Base-by-base conservation (phyloP, 64 coral and sea anemone genomes). In the Stichodactyla helianthus region DNA sequence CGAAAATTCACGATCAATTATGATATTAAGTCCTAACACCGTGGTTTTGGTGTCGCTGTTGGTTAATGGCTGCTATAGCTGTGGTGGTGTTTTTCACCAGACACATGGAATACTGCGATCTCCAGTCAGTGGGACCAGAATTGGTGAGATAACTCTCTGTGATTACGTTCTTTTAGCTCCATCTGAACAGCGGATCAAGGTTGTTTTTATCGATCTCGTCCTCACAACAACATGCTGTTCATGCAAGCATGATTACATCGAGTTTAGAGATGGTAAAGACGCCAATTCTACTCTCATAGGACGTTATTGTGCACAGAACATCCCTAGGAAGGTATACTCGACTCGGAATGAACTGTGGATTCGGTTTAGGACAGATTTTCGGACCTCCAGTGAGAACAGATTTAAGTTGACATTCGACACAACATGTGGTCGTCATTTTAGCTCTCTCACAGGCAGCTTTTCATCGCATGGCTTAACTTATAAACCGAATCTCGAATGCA, bases 191-290 rank as follows among this genome's bases (percentile, higher is more conserved):
- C 87, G 97, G 22, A 89, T 99, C 31, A 87, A 94, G 55, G 54
- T 95, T 15, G 89, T 79, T 84, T 92, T 99, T 35, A 87, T 82
- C 8, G 91, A 93, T 50, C 94, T 99, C 70, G 90, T 90, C 44
- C 89, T 99, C 57, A 88, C 22, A 77, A 95, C 93, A 70, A 11
- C 81, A 63, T 99, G 97, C 88, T 99, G 97, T 86, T 93, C 93
- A 0, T 99, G 97, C 77, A 27, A 60, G 23, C 83, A 88, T n/a
- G 97, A 95, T 92, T 99, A 83, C 56, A 83, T 99, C 59, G 97
- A 95, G 89, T 86, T 99, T 57, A 90, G 93, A 25, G 97, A 99
- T 63, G 97, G 97, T 17, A 54, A 79, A 10, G 77, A 92, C 54
- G 61, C 84, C 61, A 95, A 88, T 79, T 94, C 97, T 20, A 85